Evolutionary conservation across 2,797 vertebrate genomes (phyloP).

Genomic region (Xiphorhynchus erythropygius): DNA sequence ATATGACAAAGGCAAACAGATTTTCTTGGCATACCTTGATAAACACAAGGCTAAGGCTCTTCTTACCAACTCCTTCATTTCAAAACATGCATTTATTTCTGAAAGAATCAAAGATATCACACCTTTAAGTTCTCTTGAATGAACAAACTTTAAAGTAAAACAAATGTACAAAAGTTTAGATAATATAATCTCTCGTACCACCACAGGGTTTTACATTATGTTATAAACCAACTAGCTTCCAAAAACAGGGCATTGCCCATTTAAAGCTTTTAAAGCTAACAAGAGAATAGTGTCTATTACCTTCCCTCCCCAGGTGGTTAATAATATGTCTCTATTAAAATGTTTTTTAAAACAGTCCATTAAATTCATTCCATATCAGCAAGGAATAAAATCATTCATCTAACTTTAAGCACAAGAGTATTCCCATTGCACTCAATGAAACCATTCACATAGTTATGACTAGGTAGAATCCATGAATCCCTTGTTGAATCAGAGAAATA

Average conservation of each 20-base stretch:
- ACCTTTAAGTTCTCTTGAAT: neutral
- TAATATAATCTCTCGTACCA: neutral
- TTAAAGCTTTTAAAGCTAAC: constrained; percentile 23
- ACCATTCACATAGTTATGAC: neutral
- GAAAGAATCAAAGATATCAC: neutral
- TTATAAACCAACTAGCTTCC: neutral
- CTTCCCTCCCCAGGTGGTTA: constrained; percentile 2
- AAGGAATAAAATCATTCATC: constrained; percentile 11
- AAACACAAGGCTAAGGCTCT: neutral
- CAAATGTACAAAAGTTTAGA: neutral
- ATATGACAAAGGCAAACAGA: neutral
- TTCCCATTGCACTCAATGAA: neutral
- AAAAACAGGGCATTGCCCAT: neutral
- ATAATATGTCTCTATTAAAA: constrained; percentile 25
- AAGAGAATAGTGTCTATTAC: constrained; percentile 7
- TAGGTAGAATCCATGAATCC: neutral
- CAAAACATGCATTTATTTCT: neutral
- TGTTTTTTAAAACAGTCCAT: constrained; percentile 32
- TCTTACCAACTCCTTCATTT: neutral
- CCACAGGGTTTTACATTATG: neutral
- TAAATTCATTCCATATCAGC: constrained; percentile 20
- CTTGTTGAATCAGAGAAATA: neutral
- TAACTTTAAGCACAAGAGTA: neutral
- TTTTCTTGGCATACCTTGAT: neutral
- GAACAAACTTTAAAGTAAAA: neutral